These are phyloP conservation scores for Bergia puertoricense DNA, from an alignment of 92 coral and sea anemone species.

Conservation along the genomic window DNA sequence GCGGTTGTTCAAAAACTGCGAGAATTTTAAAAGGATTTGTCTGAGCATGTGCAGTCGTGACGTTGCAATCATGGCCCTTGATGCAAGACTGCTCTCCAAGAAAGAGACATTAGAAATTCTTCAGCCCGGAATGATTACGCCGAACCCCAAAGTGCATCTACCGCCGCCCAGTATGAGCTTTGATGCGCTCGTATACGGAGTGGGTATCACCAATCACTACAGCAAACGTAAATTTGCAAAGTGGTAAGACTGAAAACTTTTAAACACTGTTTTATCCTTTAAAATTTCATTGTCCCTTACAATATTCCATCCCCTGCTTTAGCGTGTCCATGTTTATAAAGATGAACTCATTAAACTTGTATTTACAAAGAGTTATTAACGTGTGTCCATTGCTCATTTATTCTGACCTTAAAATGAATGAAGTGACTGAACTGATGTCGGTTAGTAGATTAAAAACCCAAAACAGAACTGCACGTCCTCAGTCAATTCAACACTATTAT, in stretches of 20 bases:
- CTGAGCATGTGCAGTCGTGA: conserved; percentile 68
- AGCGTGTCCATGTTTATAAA: too few species aligned
- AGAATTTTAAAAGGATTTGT: conserved; percentile 56
- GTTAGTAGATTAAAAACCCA: too few species aligned
- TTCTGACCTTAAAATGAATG: too few species aligned
- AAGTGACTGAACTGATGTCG: too few species aligned
- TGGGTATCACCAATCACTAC: conserved; percentile 33
- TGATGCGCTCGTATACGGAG: conserved; percentile 74
- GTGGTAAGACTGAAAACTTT: not conserved
- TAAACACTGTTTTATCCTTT: not conserved
- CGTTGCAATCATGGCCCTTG: conserved; percentile 77
- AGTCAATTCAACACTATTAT: too few species aligned
- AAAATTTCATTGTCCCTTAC: not conserved
- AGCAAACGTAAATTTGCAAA: conserved; percentile 43
- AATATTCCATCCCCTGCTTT: too few species aligned
- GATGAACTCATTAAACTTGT: not conserved
- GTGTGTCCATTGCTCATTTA: too few species aligned
- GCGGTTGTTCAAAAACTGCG: conserved; percentile 59
- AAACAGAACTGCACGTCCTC: too few species aligned
- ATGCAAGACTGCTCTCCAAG: conserved; percentile 55
- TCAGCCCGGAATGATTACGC: conserved; percentile 77
- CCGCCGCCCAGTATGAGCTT: conserved; percentile 74
- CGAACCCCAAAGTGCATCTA: conserved; percentile 65
- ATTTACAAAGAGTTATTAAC: not conserved
- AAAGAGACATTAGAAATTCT: conserved; percentile 61